Conservation (phyloP, 53 echinoderm and acorn worm genomes). For the Paelopatides confundens region DNA sequence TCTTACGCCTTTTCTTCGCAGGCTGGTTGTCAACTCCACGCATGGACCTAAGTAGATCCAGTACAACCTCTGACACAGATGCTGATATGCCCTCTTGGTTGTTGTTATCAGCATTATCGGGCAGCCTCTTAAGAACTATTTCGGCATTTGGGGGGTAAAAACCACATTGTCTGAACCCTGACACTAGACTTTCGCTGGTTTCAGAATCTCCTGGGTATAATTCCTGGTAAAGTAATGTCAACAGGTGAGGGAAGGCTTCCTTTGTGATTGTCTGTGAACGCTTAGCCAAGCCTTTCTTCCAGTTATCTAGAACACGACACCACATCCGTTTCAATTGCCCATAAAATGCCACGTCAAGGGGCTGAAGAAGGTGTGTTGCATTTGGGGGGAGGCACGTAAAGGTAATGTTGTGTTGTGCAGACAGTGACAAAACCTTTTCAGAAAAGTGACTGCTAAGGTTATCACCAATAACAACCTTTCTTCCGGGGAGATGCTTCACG, state of each 20-base stretch:
- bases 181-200: constrained; percentile 22
- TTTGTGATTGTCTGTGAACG: constrained; percentile 41
- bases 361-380: constrained; percentile 51
- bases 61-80: constrained; percentile 11
- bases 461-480: constrained; percentile 43
- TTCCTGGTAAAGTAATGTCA: background rate
- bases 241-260: constrained; percentile 24
- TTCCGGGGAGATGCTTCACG: background rate
- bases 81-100: constrained; percentile 22
- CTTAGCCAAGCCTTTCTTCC: constrained; percentile 20
- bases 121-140: constrained; percentile 23
- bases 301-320: constrained; percentile 9
- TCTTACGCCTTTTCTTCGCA: constrained; percentile 38
- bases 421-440: constrained; percentile 19
- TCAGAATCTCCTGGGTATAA: constrained; percentile 27
- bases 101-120: constrained; percentile 30
- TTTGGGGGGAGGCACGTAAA: constrained; percentile 44
- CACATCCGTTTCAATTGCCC: constrained; percentile 36
- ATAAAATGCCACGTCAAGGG: constrained; percentile 50
- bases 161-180: constrained; percentile 28
- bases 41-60: constrained; percentile 18
- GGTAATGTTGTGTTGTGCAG: constrained; percentile 27
- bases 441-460: constrained; percentile 40
- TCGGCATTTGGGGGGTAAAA: background rate
- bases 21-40: constrained; percentile 39